These are phyloP conservation scores for Xestoiulus laeticollis DNA, from an alignment of 2,888 invertebrate species.

Conservation along the genomic window DNA sequence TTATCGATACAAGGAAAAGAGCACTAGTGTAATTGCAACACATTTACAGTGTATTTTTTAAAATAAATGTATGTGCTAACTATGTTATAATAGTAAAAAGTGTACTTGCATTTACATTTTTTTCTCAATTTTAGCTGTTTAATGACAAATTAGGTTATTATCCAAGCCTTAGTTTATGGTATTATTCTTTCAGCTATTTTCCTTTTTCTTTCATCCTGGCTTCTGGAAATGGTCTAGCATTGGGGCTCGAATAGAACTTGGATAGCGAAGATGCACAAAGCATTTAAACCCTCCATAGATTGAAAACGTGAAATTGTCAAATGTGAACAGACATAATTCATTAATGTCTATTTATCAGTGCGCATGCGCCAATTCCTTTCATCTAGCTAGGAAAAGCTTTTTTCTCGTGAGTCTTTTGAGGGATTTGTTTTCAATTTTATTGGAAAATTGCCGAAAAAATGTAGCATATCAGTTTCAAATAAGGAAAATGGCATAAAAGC, in stretches of 20 bases:
- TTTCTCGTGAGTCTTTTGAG: conserved; percentile 45
- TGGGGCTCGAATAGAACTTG: neutral
- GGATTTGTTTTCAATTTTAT: conserved; percentile 51
- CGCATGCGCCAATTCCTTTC: conserved; percentile 20
- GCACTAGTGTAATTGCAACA: no score
- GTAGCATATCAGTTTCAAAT: conserved; percentile 42
- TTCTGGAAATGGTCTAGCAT: neutral
- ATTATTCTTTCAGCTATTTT: no score
- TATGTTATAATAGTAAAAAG: no score
- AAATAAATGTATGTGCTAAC: no score
- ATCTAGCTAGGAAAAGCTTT: conserved; percentile 31
- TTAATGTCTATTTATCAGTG: neutral
- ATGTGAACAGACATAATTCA: conserved; percentile 40
- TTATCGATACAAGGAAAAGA: no score
- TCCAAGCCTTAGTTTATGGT: no score
- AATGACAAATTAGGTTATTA: no score
- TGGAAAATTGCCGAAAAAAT: conserved; percentile 45
- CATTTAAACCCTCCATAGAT: conserved; percentile 25
- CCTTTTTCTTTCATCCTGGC: no score
- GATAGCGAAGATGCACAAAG: neutral
- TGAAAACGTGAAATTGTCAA: conserved; percentile 21
- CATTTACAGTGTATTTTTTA: no score
- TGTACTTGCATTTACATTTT: no score
- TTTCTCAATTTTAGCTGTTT: no score
- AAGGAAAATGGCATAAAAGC: conserved; percentile 16